Percentiles rank a stretch among this genome's conserved stretches.
These are phyloP conservation scores for Sipha maydis DNA, from an alignment of 2,888 invertebrate genomes.

Conservation along the genomic window DNA sequence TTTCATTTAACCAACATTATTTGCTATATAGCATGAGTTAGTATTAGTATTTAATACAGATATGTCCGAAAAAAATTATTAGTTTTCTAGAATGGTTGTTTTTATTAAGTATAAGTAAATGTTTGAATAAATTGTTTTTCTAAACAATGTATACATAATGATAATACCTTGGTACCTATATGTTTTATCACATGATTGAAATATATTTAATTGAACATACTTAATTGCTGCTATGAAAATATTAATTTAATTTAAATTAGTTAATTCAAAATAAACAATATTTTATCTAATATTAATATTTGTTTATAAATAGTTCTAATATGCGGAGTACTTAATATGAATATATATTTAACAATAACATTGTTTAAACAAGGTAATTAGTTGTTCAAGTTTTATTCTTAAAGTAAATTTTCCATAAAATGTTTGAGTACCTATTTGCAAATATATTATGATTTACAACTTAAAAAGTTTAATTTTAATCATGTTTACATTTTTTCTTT, in stretches of 20 bases:
- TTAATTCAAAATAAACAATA: conserved; percentile 1
- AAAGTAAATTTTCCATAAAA: not conserved
- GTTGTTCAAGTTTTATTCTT: not conserved
- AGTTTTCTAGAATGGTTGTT: not conserved
- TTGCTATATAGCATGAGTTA: not conserved
- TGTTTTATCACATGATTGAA: not conserved
- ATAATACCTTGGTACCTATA: not conserved
- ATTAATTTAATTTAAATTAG: not conserved
- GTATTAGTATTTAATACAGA: not conserved
- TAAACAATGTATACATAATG: not conserved
- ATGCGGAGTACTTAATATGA: not conserved
- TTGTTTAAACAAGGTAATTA: not conserved
- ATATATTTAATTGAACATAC: not conserved
- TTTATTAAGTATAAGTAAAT: not conserved
- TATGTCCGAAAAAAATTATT: not conserved
- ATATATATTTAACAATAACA: not conserved
- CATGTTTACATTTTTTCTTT: not conserved
- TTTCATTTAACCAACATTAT: not conserved
- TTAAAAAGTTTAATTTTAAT: not conserved
- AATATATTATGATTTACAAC: not conserved
- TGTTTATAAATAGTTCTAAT: not conserved
- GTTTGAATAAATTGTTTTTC: not conserved
- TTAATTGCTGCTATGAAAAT: not conserved
- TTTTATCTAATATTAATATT: conserved; percentile 1
- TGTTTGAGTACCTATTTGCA: not conserved